Conservation (phyloP, 1,140 invertebrate species). For the Protaetia brevitarsis region DNA sequence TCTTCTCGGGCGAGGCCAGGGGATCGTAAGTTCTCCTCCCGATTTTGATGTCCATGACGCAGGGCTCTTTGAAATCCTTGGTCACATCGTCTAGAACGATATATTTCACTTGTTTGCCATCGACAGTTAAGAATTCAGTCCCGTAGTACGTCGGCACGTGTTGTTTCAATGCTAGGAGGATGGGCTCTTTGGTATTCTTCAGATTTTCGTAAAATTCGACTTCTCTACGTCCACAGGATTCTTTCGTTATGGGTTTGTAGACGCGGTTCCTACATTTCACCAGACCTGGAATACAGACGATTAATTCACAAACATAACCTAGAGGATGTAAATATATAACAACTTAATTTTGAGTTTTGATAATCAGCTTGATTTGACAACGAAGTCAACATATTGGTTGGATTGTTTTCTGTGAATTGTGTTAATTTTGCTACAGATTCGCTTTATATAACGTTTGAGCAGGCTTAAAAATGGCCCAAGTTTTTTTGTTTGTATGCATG, state of each 20-base stretch:
- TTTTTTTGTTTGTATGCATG: no score
- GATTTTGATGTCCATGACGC: slow-evolving; percentile 93
- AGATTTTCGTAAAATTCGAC: slow-evolving; percentile 69
- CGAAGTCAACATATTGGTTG: not conserved
- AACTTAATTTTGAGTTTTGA: not conserved
- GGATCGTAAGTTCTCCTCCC: slow-evolving; percentile 88
- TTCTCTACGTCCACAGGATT: slow-evolving; percentile 64
- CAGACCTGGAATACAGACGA: slow-evolving; percentile 58
- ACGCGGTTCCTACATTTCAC: slow-evolving; percentile 62
- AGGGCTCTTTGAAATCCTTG: slow-evolving; percentile 74
- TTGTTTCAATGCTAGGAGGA: slow-evolving; percentile 55
- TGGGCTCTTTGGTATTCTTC: slow-evolving; percentile 49
- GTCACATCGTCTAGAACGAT: slow-evolving; percentile 81
- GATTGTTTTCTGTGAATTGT: not conserved
- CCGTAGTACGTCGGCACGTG: slow-evolving; percentile 65
- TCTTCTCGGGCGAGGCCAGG: slow-evolving; percentile 74
- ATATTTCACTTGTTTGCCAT: slow-evolving; percentile 63
- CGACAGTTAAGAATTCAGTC: slow-evolving; percentile 55
- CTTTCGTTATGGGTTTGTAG: slow-evolving; percentile 70
- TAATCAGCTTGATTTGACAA: no score
- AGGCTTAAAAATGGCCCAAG: not conserved
- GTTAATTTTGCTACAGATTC: not conserved
- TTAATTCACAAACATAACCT: slow-evolving; percentile 1
- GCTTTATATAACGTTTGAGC: no score
- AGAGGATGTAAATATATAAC: not conserved